phyloP scores from a whole-genome alignment of 2,113 vertebrate genomes.

The Charina bottae region DNA sequence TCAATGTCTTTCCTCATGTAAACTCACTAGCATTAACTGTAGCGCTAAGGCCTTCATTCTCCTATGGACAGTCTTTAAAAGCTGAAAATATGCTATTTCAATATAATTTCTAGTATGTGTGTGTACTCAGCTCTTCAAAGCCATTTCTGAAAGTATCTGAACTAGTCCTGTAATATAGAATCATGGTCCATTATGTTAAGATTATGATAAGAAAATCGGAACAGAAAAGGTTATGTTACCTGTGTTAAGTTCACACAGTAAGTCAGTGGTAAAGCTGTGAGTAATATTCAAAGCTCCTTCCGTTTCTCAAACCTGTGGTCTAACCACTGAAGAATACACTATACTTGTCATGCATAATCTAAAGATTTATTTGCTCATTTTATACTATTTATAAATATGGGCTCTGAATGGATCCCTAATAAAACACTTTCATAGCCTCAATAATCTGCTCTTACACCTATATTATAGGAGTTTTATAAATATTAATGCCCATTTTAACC shows the following conservation, averaged over 20 bases:
- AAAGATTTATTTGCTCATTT: conserved; percentile 18
- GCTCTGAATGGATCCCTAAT: conserved; percentile 14
- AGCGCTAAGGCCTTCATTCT: neutral
- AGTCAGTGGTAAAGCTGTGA: conserved; percentile 21
- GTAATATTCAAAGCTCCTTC: conserved; percentile 6
- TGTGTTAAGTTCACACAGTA: conserved; percentile 3
- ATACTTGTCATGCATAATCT: neutral
- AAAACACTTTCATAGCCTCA: conserved; percentile 27
- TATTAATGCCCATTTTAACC: neutral
- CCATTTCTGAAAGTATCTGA: neutral
- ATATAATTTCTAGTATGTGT: too few relatives aligned
- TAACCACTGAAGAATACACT: conserved; percentile 37
- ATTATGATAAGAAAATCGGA: neutral
- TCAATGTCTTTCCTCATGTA: neutral
- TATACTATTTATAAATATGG: conserved; percentile 20
- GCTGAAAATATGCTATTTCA: neutral
- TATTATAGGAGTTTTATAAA: conserved; percentile 18
- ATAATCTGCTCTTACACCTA: conserved; percentile 16
- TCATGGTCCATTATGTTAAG: neutral
- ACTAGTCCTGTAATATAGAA: neutral
- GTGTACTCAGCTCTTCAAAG: neutral
- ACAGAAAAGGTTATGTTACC: conserved; percentile 18
- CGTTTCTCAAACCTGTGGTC: conserved; percentile 15
- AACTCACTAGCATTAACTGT: neutral
- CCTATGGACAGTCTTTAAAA: neutral